Base-by-base conservation (phyloP, 2,797 vertebrate genomes). In the Anguilla pacifica region DNA sequence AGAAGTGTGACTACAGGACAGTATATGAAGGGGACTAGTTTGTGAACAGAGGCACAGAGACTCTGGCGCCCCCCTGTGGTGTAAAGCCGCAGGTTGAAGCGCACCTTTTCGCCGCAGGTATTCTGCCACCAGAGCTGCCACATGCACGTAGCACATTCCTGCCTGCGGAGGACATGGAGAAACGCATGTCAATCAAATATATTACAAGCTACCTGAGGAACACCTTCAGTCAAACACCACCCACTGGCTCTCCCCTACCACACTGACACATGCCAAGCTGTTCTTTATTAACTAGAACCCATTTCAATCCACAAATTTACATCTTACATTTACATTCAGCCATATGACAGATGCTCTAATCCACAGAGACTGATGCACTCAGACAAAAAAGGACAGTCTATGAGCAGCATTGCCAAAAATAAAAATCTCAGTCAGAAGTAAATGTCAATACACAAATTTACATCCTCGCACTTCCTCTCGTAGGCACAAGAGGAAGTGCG, bases 121-220 rank as follows among this genome's bases (percentile, higher is more conserved):
- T 88, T 99, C 98, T 67, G 98, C 97, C 92, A 99, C 98, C 84
- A 99, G 95, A 0, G 98, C 98, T 90, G 98, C 97, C 67, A 99
- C 98, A 0, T 99, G 98, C 83, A 99, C 97, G 2, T 99, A 99
- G 92, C 98, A 99, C 98, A 99, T 99, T 81, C 98, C 98, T 0
- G 98, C 98, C 98, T 99, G 93, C 61, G 43, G 90, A 91, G 19
- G 61, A 88, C 13, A 88, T 59, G 31, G 89, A 87, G 31, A 79
- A 49, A 22, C 13, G 28, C 25, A n/a, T 19, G 61, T 89, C 72
- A 93, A 67, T 31, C 25, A 25, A 15, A 84, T 3, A 74, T 51
- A 6, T 4, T 2, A 49, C 49, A 22, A 39, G 31, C 59, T 43
- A 39, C 2, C 74, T 19, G 74, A 19, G 4, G 13, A 43, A 43